Evolutionary conservation across 2,113 vertebrate genomes (phyloP).

Genomic region (Oryzias javanicus): DNA sequence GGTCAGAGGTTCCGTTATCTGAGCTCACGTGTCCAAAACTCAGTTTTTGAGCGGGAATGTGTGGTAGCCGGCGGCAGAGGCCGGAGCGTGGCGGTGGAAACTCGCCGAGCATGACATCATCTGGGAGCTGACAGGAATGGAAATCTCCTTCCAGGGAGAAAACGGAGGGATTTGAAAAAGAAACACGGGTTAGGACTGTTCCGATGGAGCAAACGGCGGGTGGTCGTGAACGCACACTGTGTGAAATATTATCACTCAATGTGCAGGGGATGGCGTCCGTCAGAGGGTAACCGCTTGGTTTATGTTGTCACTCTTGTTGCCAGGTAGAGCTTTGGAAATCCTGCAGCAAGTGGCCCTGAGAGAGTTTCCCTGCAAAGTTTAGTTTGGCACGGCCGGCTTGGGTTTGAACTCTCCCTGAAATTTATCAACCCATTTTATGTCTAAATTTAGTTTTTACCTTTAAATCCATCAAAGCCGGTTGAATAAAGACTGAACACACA

Average conservation of each 20-base stretch:
- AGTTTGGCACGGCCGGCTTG: slow-evolving; percentile 30
- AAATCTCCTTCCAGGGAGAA: slow-evolving; percentile 70
- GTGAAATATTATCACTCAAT: slow-evolving; percentile 68
- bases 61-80: slow-evolving; percentile 54
- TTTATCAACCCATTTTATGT: slow-evolving; percentile 50
- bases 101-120: slow-evolving; percentile 70
- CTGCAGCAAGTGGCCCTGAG: slow-evolving; percentile 44
- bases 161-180: slow-evolving; percentile 56
- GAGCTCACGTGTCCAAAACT: slow-evolving; percentile 21
- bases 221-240: slow-evolving; percentile 52
- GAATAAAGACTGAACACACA: slow-evolving; percentile 27
- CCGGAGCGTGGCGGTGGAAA: slow-evolving; percentile 69
- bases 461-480: slow-evolving; percentile 17
- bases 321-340: slow-evolving; percentile 66
- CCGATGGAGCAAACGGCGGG: slow-evolving; percentile 61
- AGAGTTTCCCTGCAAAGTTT: slow-evolving; percentile 42
- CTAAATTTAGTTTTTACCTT: slow-evolving; percentile 37
- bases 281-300: slow-evolving; percentile 58
- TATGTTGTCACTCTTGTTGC: slow-evolving; percentile 65
- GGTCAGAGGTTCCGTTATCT: slow-evolving; percentile 35
- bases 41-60: slow-evolving; percentile 45
- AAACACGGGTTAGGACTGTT: slow-evolving; percentile 52
- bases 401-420: slow-evolving; percentile 28
- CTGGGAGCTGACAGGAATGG: slow-evolving; percentile 61
- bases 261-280: slow-evolving; percentile 62